These are phyloP conservation scores for Meteorus cinctellus DNA, from an alignment of 2,888 invertebrate genomes.

Conservation along the genomic window DNA sequence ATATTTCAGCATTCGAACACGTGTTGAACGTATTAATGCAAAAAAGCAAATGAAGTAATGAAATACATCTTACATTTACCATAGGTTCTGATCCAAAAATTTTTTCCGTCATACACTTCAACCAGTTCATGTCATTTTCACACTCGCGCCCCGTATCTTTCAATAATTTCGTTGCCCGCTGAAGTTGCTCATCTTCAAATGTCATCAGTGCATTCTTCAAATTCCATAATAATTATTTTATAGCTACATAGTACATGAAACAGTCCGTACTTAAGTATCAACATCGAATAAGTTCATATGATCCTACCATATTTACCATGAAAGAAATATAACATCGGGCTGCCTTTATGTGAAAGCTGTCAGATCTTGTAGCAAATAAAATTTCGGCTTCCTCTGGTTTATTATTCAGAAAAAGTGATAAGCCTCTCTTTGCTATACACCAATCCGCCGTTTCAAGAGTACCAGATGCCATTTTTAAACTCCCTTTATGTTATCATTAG, in stretches of 20 bases:
- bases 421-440: slow-evolving; percentile 72
- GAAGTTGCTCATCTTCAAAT: slow-evolving; percentile 81
- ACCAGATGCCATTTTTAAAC: slow-evolving; percentile 45
- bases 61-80: slow-evolving; percentile 53
- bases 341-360: slow-evolving; percentile 74
- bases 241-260: not conserved
- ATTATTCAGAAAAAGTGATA: slow-evolving; percentile 74
- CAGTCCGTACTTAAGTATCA: too few relatives aligned
- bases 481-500: not conserved
- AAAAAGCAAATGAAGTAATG: not conserved
- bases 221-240: slow-evolving; percentile 31
- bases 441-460: slow-evolving; percentile 66
- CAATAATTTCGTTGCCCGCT: slow-evolving; percentile 75
- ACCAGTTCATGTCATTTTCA: slow-evolving; percentile 75
- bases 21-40: too few relatives aligned
- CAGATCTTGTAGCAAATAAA: slow-evolving; percentile 70
- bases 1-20: not conserved
- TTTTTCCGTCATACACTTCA: slow-evolving; percentile 75
- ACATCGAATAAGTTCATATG: not conserved
- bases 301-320: slow-evolving; percentile 69
- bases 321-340: slow-evolving; percentile 74
- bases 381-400: slow-evolving; percentile 73
- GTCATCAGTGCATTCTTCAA: slow-evolving; percentile 81
- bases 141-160: slow-evolving; percentile 79
- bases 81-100: slow-evolving; percentile 70